A percentile compares a stretch with the other conserved stretches of the same genome.
Evolutionary conservation across 2,797 vertebrate genomes (phyloP).

Genomic region (Malacoctenus gilli): DNA sequence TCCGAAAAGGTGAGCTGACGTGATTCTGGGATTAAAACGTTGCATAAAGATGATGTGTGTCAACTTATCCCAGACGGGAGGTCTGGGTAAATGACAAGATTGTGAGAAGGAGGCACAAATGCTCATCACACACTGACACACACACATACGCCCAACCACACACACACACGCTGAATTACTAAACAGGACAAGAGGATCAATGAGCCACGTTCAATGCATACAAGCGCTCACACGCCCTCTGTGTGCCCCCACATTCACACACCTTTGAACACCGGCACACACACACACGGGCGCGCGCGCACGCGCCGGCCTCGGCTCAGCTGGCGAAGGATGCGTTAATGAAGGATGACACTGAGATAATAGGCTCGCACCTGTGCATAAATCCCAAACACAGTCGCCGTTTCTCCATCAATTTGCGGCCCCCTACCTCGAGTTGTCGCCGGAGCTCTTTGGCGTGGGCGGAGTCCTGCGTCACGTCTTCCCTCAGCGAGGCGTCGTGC

Average conservation of each 20-base stretch:
- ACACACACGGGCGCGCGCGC: constrained; percentile 16
- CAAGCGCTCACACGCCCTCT: constrained; percentile 43
- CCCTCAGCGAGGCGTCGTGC: constrained; percentile 88
- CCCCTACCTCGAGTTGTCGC: constrained; percentile 90
- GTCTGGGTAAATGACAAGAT: constrained; percentile 65
- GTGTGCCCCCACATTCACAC: constrained; percentile 37
- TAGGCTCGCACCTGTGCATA: constrained; percentile 52
- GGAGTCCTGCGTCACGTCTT: constrained; percentile 86
- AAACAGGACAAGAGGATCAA: constrained; percentile 56
- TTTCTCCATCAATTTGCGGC: constrained; percentile 2
- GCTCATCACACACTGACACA: constrained; percentile 14
- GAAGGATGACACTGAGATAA: constrained; percentile 67
- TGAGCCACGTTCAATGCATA: constrained; percentile 49
- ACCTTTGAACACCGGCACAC: constrained; percentile 38
- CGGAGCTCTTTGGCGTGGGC: constrained; percentile 83
- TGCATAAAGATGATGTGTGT: constrained; percentile 47
- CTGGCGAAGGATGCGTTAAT: constrained; percentile 50
- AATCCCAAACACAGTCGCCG: constrained; percentile 27
- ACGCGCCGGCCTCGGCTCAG: constrained; percentile 1
- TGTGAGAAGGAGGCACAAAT: constrained; percentile 9
- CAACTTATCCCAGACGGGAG: constrained; percentile 49
- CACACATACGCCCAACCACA: constrained; percentile 3
- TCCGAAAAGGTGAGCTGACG: constrained; percentile 29
- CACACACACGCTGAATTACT: constrained; percentile 31
- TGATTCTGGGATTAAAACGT: constrained; percentile 46